phyloP scores from a whole-genome alignment of 1,140 invertebrate genomes.

The Stenopsyche tienmushanensis region DNA sequence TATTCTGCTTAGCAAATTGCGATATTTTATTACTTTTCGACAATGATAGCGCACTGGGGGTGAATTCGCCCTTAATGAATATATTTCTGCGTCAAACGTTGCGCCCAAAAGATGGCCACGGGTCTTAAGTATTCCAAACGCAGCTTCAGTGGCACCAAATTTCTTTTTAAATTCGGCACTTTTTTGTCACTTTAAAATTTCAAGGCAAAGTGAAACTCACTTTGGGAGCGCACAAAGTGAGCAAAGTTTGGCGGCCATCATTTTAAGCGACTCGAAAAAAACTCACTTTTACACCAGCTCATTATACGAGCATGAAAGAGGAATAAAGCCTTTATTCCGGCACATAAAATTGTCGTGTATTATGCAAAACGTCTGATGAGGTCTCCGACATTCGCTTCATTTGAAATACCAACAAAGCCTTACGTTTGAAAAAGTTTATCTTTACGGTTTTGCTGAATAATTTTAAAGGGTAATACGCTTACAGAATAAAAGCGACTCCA shows the following conservation, averaged over 20 bases:
- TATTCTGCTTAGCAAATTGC: no score
- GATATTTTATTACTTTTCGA: no score
- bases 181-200: slow-evolving; percentile 1
- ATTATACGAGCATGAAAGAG: slow-evolving; percentile 5
- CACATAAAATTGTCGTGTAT: slow-evolving; percentile 14
- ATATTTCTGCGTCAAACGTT: no score
- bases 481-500: background rate
- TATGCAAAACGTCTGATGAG: slow-evolving; percentile 13
- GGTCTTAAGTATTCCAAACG: no score
- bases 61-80: no score
- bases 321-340: slow-evolving; percentile 13
- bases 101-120: no score
- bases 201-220: slow-evolving; percentile 2
- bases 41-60: no score
- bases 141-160: no score
- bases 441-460: slow-evolving; percentile 8
- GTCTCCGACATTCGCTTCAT: slow-evolving; percentile 13
- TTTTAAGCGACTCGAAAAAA: slow-evolving; percentile 4
- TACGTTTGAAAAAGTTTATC: slow-evolving; percentile 9
- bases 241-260: slow-evolving; percentile 8
- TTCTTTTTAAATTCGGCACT: no score
- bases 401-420: slow-evolving; percentile 7
- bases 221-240: slow-evolving; percentile 5
- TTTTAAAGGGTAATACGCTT: background rate
- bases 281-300: slow-evolving; percentile 5